phyloP scores from a whole-genome alignment of 2,113 vertebrate genomes.

The Sterrhoptilus dennistouni region DNA sequence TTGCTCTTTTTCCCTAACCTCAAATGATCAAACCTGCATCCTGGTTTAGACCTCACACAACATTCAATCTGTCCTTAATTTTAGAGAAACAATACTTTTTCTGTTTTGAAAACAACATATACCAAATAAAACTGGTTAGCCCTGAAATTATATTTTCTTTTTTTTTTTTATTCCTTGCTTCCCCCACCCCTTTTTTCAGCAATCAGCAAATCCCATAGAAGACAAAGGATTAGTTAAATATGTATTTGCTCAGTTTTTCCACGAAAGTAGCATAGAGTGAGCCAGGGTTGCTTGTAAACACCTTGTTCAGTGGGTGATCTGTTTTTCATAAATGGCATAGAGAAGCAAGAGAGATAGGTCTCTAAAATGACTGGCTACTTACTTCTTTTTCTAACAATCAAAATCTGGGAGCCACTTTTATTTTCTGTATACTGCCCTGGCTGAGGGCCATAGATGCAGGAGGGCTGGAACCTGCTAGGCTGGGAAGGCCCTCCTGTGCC shows the following conservation, averaged over 20 bases:
- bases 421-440: not conserved
- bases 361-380: not conserved
- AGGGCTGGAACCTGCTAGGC: not conserved
- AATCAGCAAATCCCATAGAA: not conserved
- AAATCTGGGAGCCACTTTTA: not conserved
- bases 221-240: not conserved
- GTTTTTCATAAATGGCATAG: not conserved
- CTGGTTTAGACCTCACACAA: not conserved
- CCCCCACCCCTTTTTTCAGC: not conserved
- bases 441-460: not conserved
- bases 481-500: not conserved
- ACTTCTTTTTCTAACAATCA: not conserved
- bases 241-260: not conserved
- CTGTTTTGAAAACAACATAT: not conserved
- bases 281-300: not conserved
- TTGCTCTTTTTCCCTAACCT: not conserved
- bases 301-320: not conserved
- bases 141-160: not conserved
- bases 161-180: too few relatives aligned
- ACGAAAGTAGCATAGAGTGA: not conserved
- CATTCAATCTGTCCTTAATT: constrained; percentile 15
- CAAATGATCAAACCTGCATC: not conserved
- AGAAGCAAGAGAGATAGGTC: not conserved
- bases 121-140: not conserved
- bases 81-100: not conserved